Evolutionary conservation across 2,113 vertebrate genomes (phyloP), one percentile per base, ranked within the genome.

Genomic region (Engraulis encrasicolus): DNA sequence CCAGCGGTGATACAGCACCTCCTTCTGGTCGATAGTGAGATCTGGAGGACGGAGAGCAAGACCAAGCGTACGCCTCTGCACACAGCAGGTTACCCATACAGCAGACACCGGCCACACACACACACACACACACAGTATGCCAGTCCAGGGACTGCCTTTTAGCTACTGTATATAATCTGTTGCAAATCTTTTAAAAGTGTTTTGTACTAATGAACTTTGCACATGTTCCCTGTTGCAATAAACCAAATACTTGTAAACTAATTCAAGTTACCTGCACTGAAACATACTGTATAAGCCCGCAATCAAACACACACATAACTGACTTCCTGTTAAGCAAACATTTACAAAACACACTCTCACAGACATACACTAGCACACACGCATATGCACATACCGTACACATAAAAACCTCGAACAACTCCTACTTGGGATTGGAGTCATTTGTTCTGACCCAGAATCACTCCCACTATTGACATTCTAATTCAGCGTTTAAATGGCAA

Each of bases 71-170:
- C 96, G 0, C 98, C 98, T 0, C 93, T 99, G 82, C 98, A 99
- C 91, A 99, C 97, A 0, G 97, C 98, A 92, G 98, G 98, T 99
- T n/a, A n/a, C n/a, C n/a, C n/a, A 90, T n/a, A n/a, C 40, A 45
- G 9, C 40, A 45, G 4, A 45, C 40, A 45, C 40, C 3, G 4
- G 9, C 40, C 9, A 45, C 40, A 74, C 66, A 23, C 12, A 18
- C 31, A 74, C 66, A 31, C 66, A 74, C 66, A 34, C 61, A 54
- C 52, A 54, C 52, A 54, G 18, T 20, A 45, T 5, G 9, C 40
- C 40, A 45, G 40, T n/a, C n/a, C n/a, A n/a, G n/a, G n/a, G n/a
- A n/a, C n/a, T n/a, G n/a, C n/a, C n/a, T n/a, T n/a, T n/a, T n/a
- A n/a, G n/a, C n/a, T n/a, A n/a, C n/a, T n/a, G n/a, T n/a, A n/a